Evolutionary conservation across 2,113 vertebrate species (phyloP).

Genomic region (Meleagris gallopavo): DNA sequence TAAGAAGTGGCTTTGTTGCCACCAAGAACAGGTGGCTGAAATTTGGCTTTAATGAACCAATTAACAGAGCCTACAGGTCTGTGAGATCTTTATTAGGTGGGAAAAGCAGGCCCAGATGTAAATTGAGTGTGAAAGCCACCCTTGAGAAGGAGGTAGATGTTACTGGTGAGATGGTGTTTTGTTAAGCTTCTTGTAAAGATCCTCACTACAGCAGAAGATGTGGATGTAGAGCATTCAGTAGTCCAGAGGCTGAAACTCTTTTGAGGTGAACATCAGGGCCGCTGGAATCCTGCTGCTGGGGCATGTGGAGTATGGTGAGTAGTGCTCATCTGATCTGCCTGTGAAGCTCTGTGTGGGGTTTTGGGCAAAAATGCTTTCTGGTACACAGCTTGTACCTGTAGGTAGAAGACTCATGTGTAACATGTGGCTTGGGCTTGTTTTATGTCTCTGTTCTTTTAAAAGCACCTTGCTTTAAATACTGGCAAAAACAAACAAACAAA

Average conservation of each 20-base stretch:
- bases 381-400: accelerated
- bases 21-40: neutral
- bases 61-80: neutral
- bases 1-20: neutral
- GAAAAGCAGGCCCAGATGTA: neutral
- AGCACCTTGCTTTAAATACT: neutral
- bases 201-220: accelerated
- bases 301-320: accelerated
- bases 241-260: accelerated
- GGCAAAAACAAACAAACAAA: neutral
- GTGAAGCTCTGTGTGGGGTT: neutral
- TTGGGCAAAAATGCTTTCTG: neutral
- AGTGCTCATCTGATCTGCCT: accelerated
- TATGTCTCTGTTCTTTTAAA: neutral
- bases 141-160: accelerated
- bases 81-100: accelerated
- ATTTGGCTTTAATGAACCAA: neutral
- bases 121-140: accelerated
- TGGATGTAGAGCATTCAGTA: accelerated
- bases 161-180: accelerated
- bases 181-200: accelerated
- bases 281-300: neutral
- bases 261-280: accelerated
- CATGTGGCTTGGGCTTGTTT: neutral
- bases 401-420: neutral